Percentiles rank a stretch among this genome's conserved stretches.
Evolutionary conservation across 1,140 invertebrate genomes (phyloP).

Genomic region (Alviniconcha marisindica): DNA sequence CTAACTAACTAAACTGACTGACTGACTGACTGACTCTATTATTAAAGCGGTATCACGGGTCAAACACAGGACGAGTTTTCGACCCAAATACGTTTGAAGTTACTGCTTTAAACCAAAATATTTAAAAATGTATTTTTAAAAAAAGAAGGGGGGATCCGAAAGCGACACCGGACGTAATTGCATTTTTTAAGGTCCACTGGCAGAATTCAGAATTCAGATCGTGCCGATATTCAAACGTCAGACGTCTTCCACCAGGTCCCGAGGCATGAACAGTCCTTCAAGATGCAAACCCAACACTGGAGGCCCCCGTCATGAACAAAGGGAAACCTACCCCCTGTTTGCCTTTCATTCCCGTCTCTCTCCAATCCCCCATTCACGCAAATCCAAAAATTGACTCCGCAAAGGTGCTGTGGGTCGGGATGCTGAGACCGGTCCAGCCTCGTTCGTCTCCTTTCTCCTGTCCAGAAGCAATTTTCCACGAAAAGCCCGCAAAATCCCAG

Average conservation of each 20-base stretch:
- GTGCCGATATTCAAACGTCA: not conserved
- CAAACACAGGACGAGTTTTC: too few species aligned
- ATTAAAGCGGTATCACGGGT: too few species aligned
- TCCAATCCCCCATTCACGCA: not conserved
- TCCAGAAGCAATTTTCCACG: constrained; percentile 30
- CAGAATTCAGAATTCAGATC: not conserved
- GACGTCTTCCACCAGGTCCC: not conserved
- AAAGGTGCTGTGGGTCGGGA: not conserved
- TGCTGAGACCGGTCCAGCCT: too few species aligned
- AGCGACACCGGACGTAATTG: not conserved
- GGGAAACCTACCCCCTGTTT: not conserved
- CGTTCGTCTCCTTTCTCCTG: not conserved
- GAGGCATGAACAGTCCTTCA: not conserved
- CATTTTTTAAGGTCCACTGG: not conserved
- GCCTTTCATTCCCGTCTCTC: constrained; percentile 27
- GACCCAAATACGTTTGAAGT: too few species aligned
- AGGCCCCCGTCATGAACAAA: not conserved
- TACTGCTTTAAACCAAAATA: too few species aligned
- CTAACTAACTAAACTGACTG: too few species aligned
- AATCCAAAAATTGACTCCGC: constrained; percentile 11
- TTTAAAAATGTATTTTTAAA: too few species aligned
- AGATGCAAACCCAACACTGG: not conserved
- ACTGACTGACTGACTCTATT: too few species aligned
- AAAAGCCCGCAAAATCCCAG: not conserved
- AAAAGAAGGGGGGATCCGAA: not conserved